Percentiles rank a stretch among this genome's conserved stretches.
Evolutionary conservation across 2,888 invertebrate species (phyloP).

Genomic region (Seira sanloemensis): DNA sequence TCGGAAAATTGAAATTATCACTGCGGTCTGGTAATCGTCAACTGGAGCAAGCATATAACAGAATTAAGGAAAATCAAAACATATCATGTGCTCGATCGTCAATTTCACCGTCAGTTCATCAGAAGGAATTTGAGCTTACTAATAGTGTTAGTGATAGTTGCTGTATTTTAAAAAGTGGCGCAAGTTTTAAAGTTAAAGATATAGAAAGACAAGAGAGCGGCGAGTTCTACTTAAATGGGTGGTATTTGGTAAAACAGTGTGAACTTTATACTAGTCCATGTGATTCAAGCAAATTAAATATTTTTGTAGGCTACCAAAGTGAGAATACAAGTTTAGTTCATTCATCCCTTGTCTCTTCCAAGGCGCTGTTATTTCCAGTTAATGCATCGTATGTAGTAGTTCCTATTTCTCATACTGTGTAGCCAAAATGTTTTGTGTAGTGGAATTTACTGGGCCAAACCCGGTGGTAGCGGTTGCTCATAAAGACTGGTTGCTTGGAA

Average conservation of each 20-base stretch:
- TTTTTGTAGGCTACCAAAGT: neutral
- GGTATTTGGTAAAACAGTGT: neutral
- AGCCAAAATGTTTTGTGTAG: constrained; percentile 2
- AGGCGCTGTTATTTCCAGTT: neutral
- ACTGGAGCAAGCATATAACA: constrained; percentile 35
- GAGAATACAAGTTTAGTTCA: neutral
- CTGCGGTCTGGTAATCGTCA: constrained; percentile 2
- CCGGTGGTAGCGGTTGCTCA: neutral
- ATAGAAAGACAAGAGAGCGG: neutral
- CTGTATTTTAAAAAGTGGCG: neutral
- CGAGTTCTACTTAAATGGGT: neutral
- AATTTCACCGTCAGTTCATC: no score
- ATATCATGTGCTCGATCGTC: no score
- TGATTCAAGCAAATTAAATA: neutral
- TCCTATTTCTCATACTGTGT: neutral
- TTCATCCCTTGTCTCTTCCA: neutral
- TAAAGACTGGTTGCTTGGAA: neutral
- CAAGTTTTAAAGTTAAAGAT: neutral
- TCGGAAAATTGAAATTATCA: constrained; percentile 36
- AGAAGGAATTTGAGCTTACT: constrained; percentile 1
- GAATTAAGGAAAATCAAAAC: constrained; percentile 40
- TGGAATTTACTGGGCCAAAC: constrained; percentile 2
- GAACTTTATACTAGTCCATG: neutral
- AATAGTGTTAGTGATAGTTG: neutral
- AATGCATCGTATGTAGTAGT: neutral